These are phyloP conservation scores for Nyctibius bracteatus DNA, from an alignment of 2,113 vertebrate species.

Conservation along the genomic window DNA sequence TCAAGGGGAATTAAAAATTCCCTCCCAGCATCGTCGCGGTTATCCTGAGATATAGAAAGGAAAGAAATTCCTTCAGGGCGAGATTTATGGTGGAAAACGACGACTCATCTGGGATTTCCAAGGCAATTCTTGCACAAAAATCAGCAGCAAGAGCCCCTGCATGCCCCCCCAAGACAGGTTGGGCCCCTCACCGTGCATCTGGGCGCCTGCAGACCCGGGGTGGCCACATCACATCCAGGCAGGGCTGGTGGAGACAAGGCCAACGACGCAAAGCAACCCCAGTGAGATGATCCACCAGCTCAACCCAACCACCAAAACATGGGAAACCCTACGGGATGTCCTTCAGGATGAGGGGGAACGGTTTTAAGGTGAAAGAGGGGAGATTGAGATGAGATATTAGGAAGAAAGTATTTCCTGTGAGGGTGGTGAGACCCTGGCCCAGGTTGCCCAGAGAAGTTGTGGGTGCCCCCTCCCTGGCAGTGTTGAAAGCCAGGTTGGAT, in stretches of 20 bases:
- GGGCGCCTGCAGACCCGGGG: too few relatives aligned
- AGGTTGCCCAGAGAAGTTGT: too few relatives aligned
- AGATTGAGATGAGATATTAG: too few relatives aligned
- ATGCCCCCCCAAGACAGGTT: not conserved
- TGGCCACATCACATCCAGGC: not conserved
- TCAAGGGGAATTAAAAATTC: not conserved
- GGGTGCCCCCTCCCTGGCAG: too few relatives aligned
- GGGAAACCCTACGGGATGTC: not conserved
- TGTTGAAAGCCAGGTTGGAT: too few relatives aligned
- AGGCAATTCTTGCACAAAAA: not conserved
- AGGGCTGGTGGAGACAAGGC: not conserved
- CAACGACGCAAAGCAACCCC: too few relatives aligned
- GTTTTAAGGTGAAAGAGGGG: too few relatives aligned
- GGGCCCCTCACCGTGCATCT: not conserved
- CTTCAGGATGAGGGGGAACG: too few relatives aligned
- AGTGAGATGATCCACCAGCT: not conserved
- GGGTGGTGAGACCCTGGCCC: too few relatives aligned
- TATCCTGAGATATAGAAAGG: not conserved
- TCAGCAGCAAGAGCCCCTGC: not conserved
- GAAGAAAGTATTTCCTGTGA: too few relatives aligned
- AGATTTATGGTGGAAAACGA: not conserved
- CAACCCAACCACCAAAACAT: not conserved
- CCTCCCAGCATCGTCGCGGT: not conserved
- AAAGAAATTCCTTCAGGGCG: not conserved
- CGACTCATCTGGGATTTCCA: not conserved